Percentiles rank a stretch among this genome's conserved stretches.
Evolutionary conservation across 1,140 invertebrate species (phyloP).

Genomic region (Solenopsis invicta): DNA sequence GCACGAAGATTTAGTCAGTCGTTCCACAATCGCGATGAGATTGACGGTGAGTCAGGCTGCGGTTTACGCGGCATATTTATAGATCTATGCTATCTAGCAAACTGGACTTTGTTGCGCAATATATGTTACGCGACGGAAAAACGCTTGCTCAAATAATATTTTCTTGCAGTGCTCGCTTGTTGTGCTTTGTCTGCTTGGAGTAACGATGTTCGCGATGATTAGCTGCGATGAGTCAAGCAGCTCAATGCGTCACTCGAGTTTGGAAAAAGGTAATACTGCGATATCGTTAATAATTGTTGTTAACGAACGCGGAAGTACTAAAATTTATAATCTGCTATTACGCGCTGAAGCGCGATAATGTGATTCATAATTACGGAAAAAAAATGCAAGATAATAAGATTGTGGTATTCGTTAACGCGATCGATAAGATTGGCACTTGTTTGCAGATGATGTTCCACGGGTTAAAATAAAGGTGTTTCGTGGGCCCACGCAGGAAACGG

Average conservation of each 20-base stretch:
- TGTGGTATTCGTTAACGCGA: not conserved
- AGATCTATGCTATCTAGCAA: not conserved
- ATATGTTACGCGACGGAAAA: not conserved
- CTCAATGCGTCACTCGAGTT: not conserved
- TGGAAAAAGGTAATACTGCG: conserved; percentile 26
- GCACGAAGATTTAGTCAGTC: not conserved
- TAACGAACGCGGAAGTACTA: not conserved
- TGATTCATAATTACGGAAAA: not conserved
- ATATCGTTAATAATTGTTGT: not conserved
- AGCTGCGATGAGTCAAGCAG: conserved; percentile 6
- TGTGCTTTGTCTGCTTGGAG: conserved; percentile 7
- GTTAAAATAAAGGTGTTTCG: conserved; percentile 92
- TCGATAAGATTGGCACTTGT: not conserved
- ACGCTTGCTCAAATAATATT: not conserved
- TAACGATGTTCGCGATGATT: conserved; percentile 16
- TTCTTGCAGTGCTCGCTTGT: conserved; percentile 12
- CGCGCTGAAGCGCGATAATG: not conserved
- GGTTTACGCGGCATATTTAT: not conserved
- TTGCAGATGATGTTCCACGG: conserved; percentile 84
- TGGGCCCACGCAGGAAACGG: conserved; percentile 88
- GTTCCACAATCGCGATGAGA: conserved; percentile 30
- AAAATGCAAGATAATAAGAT: not conserved
- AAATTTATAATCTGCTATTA: not conserved
- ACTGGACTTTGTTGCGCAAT: not conserved
- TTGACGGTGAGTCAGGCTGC: conserved; percentile 39